A percentile compares a stretch with the other conserved stretches of the same genome.
Evolutionary conservation across 1,140 invertebrate species (phyloP).

Genomic region (Adelges cooleyi): DNA sequence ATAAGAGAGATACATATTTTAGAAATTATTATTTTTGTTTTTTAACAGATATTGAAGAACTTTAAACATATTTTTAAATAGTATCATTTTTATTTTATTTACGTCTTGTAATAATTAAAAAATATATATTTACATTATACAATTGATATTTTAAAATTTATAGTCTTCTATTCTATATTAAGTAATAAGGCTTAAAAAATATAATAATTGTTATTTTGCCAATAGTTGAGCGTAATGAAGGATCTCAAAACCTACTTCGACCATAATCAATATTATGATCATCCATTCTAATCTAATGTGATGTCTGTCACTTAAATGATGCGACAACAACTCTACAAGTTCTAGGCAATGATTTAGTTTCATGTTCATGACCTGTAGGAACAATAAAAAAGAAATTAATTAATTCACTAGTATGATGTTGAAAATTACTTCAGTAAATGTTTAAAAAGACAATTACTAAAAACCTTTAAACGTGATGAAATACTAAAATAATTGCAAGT

Average conservation of each 20-base stretch:
- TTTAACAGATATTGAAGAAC: too few species aligned
- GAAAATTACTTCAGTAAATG: not conserved
- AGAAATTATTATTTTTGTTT: too few species aligned
- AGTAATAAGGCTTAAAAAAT: too few species aligned
- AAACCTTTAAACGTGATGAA: constrained; percentile 63
- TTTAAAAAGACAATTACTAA: not conserved
- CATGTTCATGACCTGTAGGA: constrained; percentile 78
- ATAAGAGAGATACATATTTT: too few species aligned
- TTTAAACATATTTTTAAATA: too few species aligned
- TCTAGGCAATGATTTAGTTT: constrained; percentile 87
- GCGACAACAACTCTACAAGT: constrained; percentile 71
- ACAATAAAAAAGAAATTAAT: not conserved
- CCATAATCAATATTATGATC: constrained; percentile 89
- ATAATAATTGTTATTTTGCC: not conserved
- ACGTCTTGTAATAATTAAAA: too few species aligned
- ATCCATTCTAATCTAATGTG: constrained; percentile 88
- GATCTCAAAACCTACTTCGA: constrained; percentile 82
- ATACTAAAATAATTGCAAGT: constrained; percentile 76
- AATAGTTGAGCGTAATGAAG: constrained; percentile 50
- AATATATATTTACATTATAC: too few species aligned
- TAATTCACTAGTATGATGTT: too few species aligned
- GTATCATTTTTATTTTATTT: too few species aligned
- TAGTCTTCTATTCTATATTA: too few species aligned
- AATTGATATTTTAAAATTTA: too few species aligned
- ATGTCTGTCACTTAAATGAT: constrained; percentile 80